Conservation (phyloP, 2,113 vertebrate genomes). For the Alaudala cheleensis region DNA sequence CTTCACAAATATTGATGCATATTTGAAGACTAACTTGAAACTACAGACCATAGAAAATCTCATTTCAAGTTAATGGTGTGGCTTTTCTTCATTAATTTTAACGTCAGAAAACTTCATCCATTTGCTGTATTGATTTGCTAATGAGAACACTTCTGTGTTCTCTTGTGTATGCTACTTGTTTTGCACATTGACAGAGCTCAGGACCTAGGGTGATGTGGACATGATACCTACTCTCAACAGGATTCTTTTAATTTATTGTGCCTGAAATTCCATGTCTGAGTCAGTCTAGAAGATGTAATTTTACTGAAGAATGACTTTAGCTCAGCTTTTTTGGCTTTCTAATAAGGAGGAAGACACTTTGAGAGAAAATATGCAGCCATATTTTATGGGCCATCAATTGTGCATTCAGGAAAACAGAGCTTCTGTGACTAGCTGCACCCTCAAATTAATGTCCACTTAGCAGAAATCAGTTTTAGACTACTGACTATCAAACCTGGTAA, state of each 20-base stretch:
- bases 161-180: background rate
- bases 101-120: background rate
- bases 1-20: background rate
- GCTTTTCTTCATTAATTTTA: conserved; percentile 12
- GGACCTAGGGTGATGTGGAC: background rate
- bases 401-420: background rate
- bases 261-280: background rate
- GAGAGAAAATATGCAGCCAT: background rate
- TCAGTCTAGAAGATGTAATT: background rate
- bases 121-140: conserved; percentile 3
- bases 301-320: background rate
- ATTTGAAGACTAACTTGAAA: background rate
- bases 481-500: background rate
- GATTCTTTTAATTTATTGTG: background rate
- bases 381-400: background rate
- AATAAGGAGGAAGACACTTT: background rate
- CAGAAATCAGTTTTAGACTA: background rate
- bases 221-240: background rate
- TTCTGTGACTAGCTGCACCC: background rate
- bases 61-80: background rate
- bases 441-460: background rate
- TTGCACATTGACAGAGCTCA: background rate
- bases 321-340: background rate
- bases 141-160: background rate
- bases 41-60: background rate